Evolutionary conservation across 2,113 vertebrate species (phyloP), one percentile per base, ranked within the genome.

Genomic region (Charadrius vociferus): DNA sequence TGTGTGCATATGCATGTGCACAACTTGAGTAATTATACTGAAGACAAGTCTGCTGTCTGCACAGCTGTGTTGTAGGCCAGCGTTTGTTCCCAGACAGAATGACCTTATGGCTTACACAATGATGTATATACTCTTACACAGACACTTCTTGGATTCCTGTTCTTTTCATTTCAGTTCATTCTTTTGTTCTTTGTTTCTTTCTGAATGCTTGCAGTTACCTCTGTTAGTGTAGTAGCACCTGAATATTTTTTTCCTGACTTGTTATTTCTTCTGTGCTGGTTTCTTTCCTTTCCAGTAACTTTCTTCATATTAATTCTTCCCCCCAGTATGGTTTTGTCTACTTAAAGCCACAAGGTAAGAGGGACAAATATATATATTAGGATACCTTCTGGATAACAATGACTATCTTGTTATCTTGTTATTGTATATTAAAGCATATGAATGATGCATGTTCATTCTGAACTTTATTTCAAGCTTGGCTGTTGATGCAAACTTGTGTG

Each of bases 281-380:
- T 96, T 91, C 94, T 97, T 94, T 92, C 95, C 95, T 97, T 96
- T 95, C 88, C 74, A 97, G 89, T 97, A 88, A 73, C 92, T 96
- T 85, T 67, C 96, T 89, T 80, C 93, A 83, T 62, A 58, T 86
- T 92, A 91, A 58, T 94, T 93, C 93, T 84, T 87, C 92, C 89
- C 71, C 79, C 93, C 91, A 91, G 86, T 97, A 41, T 95, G 96
- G 81, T 89, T 96, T 95, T 96, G 81, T 91, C 95, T 82, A 1
- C 96, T 92, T 91, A 97, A 91, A 97, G 93, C 70, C 91, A 43
- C 91, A 88, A 97, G 96, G 95, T 97, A 96, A 97, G 95, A 96
- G 91, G 91, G 89, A 50, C 34, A 62, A 89, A 41, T 41, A 10
- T 3, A 2, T 56, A 3, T 61, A 62, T 55, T 16, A 97, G 86